Evolutionary conservation across 2,113 vertebrate species (phyloP), one percentile per base, ranked within the genome.

Genomic region (Choloepus hoffmanni): DNA sequence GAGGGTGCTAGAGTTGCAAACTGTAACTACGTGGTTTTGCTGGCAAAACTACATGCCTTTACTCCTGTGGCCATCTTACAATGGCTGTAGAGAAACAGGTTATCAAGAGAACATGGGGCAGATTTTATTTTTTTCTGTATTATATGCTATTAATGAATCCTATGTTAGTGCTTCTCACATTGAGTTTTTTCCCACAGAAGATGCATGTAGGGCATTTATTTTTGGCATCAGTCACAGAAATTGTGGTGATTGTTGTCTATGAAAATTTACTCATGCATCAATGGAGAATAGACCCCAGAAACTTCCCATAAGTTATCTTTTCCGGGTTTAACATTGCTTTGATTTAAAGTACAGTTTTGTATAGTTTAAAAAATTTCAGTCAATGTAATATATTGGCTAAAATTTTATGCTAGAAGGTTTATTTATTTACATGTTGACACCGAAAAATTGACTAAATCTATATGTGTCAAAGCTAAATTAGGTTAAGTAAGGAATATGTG

Each of bases 261-360:
- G 30, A 78, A 97, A 96, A 93, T 97, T 19, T 70, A 83, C 85
- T 60, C 7, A 14, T 8, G 60, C 70, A 73, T 97, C 95, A 92
- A 36, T 95, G 98, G 63, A 97, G 65, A 94, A 68, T 76, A 97
- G 86, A 90, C 63, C 43, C 2, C 18, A 90, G 74, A 78, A 94
- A 87, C 84, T 94, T 81, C 23, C 81, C 94, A 45, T 50, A 70
- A 28, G n/a, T 95, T 82, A 43, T 67, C 62, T 95, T 85, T 79
- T 77, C 55, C 45, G 70, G 55, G 12, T 6, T 0, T 95, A 84
- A 67, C 15, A 8, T 76, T 77, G 68, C 95, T 98, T 97, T 78
- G 30, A 60, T 89, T 93, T 95, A 96, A 92, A 95, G 90, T 86
- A 70, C 93, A 97, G 90, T 98, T 98, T 97, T 98, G 92, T 98